phyloP scores from a whole-genome alignment of 2,797 vertebrate genomes.

The Falco novaeseelandiae region DNA sequence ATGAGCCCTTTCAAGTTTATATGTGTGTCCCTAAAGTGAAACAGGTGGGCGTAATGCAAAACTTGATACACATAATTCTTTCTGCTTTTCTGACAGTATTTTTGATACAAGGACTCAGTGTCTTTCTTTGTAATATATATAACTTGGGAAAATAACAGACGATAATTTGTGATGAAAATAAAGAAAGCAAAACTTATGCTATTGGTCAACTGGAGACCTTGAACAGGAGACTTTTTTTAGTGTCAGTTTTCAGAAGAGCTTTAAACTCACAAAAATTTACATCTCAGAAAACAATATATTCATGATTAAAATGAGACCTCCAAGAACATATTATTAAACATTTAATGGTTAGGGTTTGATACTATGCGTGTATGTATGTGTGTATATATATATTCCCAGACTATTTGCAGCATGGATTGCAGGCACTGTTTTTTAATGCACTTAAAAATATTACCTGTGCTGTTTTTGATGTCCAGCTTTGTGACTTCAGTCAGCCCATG shows the following conservation, averaged over 20 bases:
- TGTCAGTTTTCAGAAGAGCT: neutral
- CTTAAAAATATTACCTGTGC: neutral
- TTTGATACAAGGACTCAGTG: neutral
- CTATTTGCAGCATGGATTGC: neutral
- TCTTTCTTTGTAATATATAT: neutral
- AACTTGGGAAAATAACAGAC: neutral
- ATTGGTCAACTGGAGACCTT: neutral
- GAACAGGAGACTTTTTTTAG: neutral
- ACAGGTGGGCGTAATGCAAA: neutral
- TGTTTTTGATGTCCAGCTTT: neutral
- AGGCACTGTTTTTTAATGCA: neutral
- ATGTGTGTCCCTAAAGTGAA: neutral
- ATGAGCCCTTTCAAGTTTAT: neutral
- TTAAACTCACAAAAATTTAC: neutral
- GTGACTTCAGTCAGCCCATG: neutral
- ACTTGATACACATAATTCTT: neutral
- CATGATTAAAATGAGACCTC: neutral
- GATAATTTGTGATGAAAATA: neutral
- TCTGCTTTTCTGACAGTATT: neutral
- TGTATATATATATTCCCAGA: neutral
- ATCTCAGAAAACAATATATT: neutral
- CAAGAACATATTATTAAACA: neutral
- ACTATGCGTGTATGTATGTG: fast-evolving
- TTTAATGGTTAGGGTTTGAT: neutral
- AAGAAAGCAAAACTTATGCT: neutral